Percentiles rank a stretch among this genome's conserved stretches.
Conservation (phyloP, 1,140 invertebrate genomes). For the Drosophila novamexicana region DNA sequence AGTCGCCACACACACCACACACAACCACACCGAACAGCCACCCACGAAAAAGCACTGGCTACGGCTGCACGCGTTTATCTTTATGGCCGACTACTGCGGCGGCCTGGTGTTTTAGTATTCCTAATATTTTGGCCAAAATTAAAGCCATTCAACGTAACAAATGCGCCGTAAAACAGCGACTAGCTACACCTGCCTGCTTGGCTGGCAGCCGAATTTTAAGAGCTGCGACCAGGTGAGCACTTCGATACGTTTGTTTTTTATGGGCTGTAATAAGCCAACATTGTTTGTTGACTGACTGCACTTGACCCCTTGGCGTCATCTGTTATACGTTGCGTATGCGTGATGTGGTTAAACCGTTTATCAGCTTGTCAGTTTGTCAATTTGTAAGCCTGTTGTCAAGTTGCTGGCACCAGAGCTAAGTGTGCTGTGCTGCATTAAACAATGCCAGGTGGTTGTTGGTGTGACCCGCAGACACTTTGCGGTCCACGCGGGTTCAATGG, state of each 20-base stretch:
- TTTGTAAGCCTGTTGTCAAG: background rate
- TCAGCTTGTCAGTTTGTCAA: slow-evolving; percentile 1
- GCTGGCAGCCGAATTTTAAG: background rate
- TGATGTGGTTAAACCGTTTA: slow-evolving; percentile 2
- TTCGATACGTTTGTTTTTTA: slow-evolving; percentile 9
- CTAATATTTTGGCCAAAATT: slow-evolving; percentile 40
- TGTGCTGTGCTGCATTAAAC: background rate
- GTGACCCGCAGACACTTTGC: background rate
- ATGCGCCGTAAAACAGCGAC: background rate
- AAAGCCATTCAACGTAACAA: slow-evolving; percentile 29
- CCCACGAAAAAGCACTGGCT: background rate
- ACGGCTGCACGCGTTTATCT: slow-evolving; percentile 41
- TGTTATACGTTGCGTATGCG: slow-evolving; percentile 6
- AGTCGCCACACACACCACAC: background rate
- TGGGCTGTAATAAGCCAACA: background rate
- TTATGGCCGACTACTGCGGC: slow-evolving; percentile 41
- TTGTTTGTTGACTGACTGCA: background rate
- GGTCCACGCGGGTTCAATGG: slow-evolving; percentile 33
- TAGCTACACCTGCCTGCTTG: no score
- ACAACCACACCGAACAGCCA: background rate
- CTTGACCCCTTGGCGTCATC: background rate
- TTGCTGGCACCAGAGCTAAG: background rate
- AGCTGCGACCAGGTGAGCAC: background rate
- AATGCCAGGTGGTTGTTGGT: background rate
- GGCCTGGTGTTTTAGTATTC: slow-evolving; percentile 33